These are phyloP conservation scores for Protophormia terraenovae DNA, from an alignment of 2,888 invertebrate genomes.

Conservation along the genomic window DNA sequence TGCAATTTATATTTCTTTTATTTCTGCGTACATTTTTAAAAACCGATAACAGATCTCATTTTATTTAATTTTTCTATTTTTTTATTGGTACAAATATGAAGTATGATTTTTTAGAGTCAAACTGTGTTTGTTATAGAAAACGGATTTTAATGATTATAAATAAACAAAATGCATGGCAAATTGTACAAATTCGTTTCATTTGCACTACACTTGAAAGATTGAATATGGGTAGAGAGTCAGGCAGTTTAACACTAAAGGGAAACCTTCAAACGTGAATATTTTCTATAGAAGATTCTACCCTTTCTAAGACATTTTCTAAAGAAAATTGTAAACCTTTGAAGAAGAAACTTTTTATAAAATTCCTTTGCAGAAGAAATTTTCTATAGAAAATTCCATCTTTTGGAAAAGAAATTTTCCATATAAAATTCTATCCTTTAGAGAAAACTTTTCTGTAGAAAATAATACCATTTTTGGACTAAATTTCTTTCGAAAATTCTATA, in stretches of 20 bases:
- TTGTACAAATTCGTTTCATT: constrained; percentile 2
- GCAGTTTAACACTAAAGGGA: no score
- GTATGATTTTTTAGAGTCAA: constrained; percentile 42
- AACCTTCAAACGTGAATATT: neutral
- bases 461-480: no score
- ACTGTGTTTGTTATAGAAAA: constrained; percentile 44
- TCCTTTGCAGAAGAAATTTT: neutral
- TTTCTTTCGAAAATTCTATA: no score
- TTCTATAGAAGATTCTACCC: neutral
- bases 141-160: constrained; percentile 49
- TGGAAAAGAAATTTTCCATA: neutral
- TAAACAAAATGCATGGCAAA: constrained; percentile 46
- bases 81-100: constrained; percentile 20
- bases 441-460: no score
- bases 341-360: no score
- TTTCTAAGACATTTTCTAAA: no score
- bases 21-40: constrained; percentile 16
- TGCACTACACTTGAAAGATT: neutral
- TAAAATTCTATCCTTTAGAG: no score
- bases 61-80: constrained; percentile 36
- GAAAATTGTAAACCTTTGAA: neutral
- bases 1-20: constrained; percentile 27
- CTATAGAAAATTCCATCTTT: neutral
- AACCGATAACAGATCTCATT: constrained; percentile 60
- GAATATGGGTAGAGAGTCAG: neutral